Percentiles rank a stretch among this genome's conserved stretches.
These are phyloP conservation scores for Nycticryphes semicollaris DNA, from an alignment of 2,113 vertebrate species.

Conservation along the genomic window DNA sequence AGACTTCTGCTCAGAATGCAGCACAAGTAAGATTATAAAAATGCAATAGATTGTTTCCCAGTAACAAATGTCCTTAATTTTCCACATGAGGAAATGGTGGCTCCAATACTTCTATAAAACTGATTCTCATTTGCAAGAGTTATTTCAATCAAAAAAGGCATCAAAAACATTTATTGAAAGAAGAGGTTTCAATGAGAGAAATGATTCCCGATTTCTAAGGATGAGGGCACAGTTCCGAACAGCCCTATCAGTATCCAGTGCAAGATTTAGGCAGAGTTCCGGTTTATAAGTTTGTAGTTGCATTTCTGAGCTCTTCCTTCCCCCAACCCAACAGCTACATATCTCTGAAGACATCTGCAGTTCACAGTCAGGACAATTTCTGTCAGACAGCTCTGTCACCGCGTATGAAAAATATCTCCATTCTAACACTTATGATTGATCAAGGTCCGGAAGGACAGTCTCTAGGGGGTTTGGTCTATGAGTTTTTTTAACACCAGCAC, in stretches of 20 bases:
- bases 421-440: neutral
- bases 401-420: neutral
- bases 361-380: neutral
- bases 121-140: neutral
- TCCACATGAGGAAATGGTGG: neutral
- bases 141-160: neutral
- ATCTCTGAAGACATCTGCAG: neutral
- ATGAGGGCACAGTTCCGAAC: neutral
- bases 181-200: neutral
- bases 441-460: neutral
- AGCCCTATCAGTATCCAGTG: neutral
- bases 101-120: neutral
- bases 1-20: neutral
- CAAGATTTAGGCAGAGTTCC: neutral
- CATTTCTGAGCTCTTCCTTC: neutral
- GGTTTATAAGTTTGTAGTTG: neutral
- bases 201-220: neutral
- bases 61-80: neutral
- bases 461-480: neutral
- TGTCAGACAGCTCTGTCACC: neutral
- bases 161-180: neutral
- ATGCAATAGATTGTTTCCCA: neutral
- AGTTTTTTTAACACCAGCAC: neutral
- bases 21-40: neutral
- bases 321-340: fast-evolving